These are phyloP conservation scores for Frieseomelitta varia DNA, from an alignment of 1,140 invertebrate genomes.

Conservation along the genomic window DNA sequence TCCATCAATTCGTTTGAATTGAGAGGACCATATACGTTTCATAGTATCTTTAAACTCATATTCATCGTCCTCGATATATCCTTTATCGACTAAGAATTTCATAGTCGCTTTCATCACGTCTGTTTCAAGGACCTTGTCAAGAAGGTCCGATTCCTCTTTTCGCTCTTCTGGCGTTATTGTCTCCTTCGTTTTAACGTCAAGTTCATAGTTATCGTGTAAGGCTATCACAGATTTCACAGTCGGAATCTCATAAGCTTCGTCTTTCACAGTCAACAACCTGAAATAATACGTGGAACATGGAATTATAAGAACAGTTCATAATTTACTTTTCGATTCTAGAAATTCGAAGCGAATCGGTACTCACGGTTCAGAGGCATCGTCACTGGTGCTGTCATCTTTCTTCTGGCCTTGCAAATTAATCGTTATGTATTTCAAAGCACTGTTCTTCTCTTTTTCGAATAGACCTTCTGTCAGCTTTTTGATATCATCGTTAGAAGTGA, in stretches of 20 bases:
- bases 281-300: background rate
- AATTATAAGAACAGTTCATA: background rate
- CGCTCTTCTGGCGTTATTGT: constrained; percentile 82
- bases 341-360: constrained; percentile 37
- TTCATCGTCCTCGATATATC: constrained; percentile 78
- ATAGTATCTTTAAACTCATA: constrained; percentile 82
- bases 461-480: constrained; percentile 78
- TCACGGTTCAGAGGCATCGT: constrained; percentile 80
- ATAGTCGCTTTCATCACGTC: constrained; percentile 84
- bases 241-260: constrained; percentile 78
- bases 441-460: constrained; percentile 79
- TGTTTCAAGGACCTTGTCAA: constrained; percentile 84
- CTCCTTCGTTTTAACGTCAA: constrained; percentile 83
- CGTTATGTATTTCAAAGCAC: constrained; percentile 77
- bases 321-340: background rate
- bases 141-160: constrained; percentile 83
- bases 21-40: constrained; percentile 82
- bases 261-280: constrained; percentile 59
- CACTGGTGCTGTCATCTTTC: constrained; percentile 75
- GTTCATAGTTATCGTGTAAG: constrained; percentile 81
- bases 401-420: constrained; percentile 81
- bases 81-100: constrained; percentile 83
- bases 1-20: constrained; percentile 82
- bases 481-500: constrained; percentile 78
- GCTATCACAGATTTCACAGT: constrained; percentile 79